Evolutionary conservation across 2,797 vertebrate species (phyloP).

Genomic region (Valencia hispanica): DNA sequence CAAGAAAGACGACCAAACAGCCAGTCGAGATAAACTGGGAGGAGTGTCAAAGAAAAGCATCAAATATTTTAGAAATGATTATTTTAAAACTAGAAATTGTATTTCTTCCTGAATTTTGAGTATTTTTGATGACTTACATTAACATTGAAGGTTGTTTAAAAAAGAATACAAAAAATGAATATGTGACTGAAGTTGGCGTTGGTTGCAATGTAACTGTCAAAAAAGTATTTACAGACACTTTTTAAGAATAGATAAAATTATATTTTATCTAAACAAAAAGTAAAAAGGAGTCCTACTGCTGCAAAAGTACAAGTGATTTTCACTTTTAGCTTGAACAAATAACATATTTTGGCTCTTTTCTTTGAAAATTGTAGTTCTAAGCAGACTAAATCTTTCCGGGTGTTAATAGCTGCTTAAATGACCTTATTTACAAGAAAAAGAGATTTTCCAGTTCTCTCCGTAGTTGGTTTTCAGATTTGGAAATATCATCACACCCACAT

Average conservation of each 20-base stretch:
- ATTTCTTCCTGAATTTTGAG: not conserved
- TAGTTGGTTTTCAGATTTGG: too few species aligned
- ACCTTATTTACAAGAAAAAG: too few species aligned
- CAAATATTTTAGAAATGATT: not conserved
- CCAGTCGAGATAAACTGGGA: conserved; percentile 9
- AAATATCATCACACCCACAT: too few species aligned
- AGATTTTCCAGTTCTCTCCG: too few species aligned
- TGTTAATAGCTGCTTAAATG: too few species aligned
- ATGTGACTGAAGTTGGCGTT: not conserved
- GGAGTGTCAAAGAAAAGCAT: not conserved
- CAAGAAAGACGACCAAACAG: conserved; percentile 34
- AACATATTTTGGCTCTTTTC: too few species aligned
- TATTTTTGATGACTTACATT: not conserved
- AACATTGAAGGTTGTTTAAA: not conserved
- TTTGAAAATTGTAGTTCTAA: too few species aligned
- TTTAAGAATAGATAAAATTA: not conserved
- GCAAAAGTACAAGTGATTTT: not conserved
- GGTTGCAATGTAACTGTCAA: too few species aligned
- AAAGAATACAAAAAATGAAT: not conserved
- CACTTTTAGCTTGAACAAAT: too few species aligned
- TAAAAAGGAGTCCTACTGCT: not conserved
- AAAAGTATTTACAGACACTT: not conserved
- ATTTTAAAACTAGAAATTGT: not conserved
- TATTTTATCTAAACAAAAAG: not conserved
- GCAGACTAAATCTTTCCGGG: too few species aligned